Evolutionary conservation across 1,140 invertebrate species (phyloP).

Genomic region (Drosophila subpulchrella): DNA sequence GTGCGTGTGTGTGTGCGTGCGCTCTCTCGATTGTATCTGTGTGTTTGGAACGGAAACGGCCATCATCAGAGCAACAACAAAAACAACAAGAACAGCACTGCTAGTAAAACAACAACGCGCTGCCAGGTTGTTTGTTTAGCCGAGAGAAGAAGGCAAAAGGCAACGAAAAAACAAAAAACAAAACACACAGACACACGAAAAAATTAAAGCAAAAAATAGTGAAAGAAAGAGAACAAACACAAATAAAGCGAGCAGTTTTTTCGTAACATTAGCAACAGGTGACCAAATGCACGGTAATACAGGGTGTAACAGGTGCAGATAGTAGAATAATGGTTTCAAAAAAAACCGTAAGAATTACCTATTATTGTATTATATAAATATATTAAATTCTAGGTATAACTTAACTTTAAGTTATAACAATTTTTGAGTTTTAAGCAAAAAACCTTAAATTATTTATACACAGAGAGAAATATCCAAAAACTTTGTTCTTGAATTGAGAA

Average conservation of each 20-base stretch:
- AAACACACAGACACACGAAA: constrained; percentile 30
- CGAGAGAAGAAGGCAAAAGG: constrained; percentile 55
- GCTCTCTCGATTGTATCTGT: constrained; percentile 2
- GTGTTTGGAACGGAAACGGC: constrained; percentile 81
- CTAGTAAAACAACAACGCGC: constrained; percentile 73
- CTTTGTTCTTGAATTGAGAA: no score
- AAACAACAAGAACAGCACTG: constrained; percentile 43
- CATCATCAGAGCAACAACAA: constrained; percentile 74
- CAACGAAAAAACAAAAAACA: constrained; percentile 46
- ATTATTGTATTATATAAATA: background rate
- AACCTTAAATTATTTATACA: no score
- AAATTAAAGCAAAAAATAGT: constrained; percentile 38
- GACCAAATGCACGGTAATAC: constrained; percentile 34
- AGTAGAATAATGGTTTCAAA: background rate
- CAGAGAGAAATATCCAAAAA: no score
- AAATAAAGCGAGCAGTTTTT: constrained; percentile 37
- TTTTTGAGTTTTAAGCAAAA: no score
- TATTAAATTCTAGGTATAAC: background rate
- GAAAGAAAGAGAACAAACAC: constrained; percentile 26
- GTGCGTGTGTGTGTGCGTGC: constrained; percentile 15
- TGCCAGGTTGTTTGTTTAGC: constrained; percentile 71
- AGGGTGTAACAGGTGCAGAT: constrained; percentile 67
- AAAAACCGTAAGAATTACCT: background rate
- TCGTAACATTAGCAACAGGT: constrained; percentile 60
- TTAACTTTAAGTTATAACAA: no score